Evolutionary conservation across 2,113 vertebrate genomes (phyloP).

Genomic region (Apistogramma diplotaenia): DNA sequence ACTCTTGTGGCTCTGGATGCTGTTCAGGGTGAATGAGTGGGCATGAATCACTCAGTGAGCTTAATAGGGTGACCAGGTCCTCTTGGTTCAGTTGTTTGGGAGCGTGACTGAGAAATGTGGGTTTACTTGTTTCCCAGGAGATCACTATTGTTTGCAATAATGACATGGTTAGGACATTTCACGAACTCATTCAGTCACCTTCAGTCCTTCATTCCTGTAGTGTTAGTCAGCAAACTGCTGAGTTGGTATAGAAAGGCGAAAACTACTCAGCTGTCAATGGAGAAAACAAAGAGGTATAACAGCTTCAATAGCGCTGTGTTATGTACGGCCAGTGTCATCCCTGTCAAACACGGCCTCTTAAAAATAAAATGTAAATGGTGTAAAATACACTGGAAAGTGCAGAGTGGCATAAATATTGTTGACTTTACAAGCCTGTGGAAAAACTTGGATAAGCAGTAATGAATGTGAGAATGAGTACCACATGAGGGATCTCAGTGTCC

Average conservation of each 20-base stretch:
- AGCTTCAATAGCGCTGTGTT: conserved; percentile 1
- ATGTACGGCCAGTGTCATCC: conserved; percentile 42
- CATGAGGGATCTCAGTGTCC: conserved; percentile 42
- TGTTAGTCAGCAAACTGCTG: conserved; percentile 6
- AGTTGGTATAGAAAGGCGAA: not conserved
- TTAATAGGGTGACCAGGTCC: conserved; percentile 31
- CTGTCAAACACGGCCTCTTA: conserved; percentile 29
- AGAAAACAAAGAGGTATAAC: not conserved
- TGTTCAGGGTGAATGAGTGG: conserved; percentile 33
- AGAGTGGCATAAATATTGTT: conserved; percentile 51
- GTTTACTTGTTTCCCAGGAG: conserved; percentile 41
- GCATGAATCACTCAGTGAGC: conserved; percentile 49
- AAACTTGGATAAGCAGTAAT: conserved; percentile 18
- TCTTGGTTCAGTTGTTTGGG: conserved; percentile 17
- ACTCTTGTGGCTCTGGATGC: conserved; percentile 53
- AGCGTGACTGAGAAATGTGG: conserved; percentile 10
- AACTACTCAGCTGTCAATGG: not conserved
- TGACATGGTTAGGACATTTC: conserved; percentile 31
- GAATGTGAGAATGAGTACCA: conserved; percentile 55
- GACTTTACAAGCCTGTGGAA: conserved; percentile 58
- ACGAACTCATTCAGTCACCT: conserved; percentile 10
- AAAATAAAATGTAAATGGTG: conserved; percentile 30
- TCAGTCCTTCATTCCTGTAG: conserved; percentile 4
- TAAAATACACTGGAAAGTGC: conserved; percentile 25
- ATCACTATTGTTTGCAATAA: conserved; percentile 57